Conservation (phyloP, 2,113 vertebrate species). For the Cromileptes altivelis region DNA sequence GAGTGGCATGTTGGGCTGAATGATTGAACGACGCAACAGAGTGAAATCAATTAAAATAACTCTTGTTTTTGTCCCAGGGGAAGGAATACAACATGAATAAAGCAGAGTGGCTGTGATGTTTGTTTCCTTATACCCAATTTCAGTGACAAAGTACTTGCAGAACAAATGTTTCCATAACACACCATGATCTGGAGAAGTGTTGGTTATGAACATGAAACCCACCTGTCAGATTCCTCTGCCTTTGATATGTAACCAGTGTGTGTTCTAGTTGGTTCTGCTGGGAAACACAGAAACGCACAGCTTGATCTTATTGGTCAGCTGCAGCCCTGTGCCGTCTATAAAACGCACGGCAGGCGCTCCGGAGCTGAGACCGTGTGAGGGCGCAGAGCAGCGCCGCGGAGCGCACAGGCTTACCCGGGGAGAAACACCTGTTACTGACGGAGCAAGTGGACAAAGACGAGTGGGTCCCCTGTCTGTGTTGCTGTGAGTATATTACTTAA, state of each 20-base stretch:
- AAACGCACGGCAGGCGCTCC: slow-evolving; percentile 47
- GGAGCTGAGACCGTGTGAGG: slow-evolving; percentile 58
- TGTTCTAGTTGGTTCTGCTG: slow-evolving; percentile 30
- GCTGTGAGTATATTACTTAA: slow-evolving; percentile 47
- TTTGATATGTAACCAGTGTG: slow-evolving; percentile 3
- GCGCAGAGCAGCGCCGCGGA: slow-evolving; percentile 58
- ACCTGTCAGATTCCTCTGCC: slow-evolving; percentile 2
- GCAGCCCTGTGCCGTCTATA: slow-evolving; percentile 62
- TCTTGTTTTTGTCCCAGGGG: neutral
- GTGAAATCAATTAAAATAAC: neutral
- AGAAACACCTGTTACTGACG: slow-evolving; percentile 60
- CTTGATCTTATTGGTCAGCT: slow-evolving; percentile 77
- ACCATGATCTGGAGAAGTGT: neutral
- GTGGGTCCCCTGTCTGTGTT: neutral
- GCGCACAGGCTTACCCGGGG: slow-evolving; percentile 34
- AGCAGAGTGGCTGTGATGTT: neutral
- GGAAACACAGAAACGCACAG: slow-evolving; percentile 12
- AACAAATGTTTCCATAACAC: neutral
- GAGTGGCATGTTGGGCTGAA: neutral
- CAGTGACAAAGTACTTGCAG: neutral
- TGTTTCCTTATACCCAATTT: neutral
- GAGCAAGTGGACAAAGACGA: slow-evolving; percentile 25
- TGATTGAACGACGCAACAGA: neutral
- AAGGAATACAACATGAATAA: neutral
- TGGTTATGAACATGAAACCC: neutral